phyloP scores from a whole-genome alignment of 2,888 invertebrate genomes.

The Stenoptilia bipunctidactyla region DNA sequence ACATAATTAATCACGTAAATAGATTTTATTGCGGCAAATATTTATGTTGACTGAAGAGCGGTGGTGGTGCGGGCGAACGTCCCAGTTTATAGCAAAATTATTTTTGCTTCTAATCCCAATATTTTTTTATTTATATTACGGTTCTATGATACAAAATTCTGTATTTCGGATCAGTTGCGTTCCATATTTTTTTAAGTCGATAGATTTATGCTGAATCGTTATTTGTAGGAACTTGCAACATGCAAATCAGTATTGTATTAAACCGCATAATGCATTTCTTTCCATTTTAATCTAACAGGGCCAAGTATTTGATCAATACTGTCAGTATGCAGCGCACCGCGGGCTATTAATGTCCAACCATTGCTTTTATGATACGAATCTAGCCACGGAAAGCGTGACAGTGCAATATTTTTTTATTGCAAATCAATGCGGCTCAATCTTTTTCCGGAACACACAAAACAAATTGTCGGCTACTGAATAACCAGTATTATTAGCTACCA shows the following conservation, averaged over 20 bases:
- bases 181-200: too few species aligned
- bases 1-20: constrained; percentile 52
- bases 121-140: background rate
- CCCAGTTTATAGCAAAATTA: constrained; percentile 21
- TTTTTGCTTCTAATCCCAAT: background rate
- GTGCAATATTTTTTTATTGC: constrained; percentile 51
- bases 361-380: constrained; percentile 30
- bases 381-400: constrained; percentile 44
- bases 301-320: background rate
- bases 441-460: constrained; percentile 41
- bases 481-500: too few species aligned
- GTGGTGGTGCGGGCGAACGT: constrained; percentile 18
- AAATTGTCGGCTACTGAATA: constrained; percentile 24
- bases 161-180: too few species aligned
- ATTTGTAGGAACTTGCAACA: too few species aligned
- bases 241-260: too few species aligned
- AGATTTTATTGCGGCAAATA: constrained; percentile 56
- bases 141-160: background rate
- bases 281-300: too few species aligned
- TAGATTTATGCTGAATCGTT: too few species aligned
- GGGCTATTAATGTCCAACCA: background rate
- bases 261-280: too few species aligned
- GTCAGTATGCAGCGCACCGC: background rate
- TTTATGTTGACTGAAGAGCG: constrained; percentile 43
- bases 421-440: constrained; percentile 47